Percentiles rank a stretch among this genome's conserved stretches.
Conservation (phyloP, 2,113 vertebrate species). For the Anhinga anhinga region DNA sequence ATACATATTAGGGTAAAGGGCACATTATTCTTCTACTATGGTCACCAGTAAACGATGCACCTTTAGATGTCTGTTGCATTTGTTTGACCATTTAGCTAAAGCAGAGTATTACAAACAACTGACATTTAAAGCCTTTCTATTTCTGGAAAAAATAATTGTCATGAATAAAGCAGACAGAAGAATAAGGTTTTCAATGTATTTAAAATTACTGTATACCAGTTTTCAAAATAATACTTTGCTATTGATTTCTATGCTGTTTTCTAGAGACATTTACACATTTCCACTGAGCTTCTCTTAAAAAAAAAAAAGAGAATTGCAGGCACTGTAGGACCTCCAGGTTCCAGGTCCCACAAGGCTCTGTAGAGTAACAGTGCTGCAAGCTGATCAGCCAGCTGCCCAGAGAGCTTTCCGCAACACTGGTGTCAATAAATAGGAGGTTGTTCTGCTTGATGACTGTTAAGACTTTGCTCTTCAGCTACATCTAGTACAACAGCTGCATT, state of each 20-base stretch:
- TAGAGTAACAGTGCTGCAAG: neutral
- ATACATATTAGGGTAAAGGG: neutral
- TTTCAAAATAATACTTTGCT: neutral
- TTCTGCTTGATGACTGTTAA: neutral
- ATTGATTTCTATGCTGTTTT: neutral
- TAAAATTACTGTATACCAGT: neutral
- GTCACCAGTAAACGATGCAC: neutral
- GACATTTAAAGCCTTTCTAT: neutral
- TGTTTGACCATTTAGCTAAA: neutral
- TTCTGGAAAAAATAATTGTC: neutral
- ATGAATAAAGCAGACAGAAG: neutral
- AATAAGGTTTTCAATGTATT: neutral
- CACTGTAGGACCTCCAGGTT: neutral
- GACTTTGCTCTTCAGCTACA: neutral
- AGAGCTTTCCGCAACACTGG: neutral
- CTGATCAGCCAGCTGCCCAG: neutral
- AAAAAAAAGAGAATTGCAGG: neutral
- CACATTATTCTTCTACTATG: neutral
- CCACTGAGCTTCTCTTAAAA: neutral
- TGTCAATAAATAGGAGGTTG: neutral
- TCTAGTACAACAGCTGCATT: neutral
- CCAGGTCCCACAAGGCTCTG: neutral
- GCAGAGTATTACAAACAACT: neutral
- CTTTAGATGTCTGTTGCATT: neutral
- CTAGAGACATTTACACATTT: neutral